Conservation (phyloP, 2,797 vertebrate species). For the Chloroceryle inda region DNA sequence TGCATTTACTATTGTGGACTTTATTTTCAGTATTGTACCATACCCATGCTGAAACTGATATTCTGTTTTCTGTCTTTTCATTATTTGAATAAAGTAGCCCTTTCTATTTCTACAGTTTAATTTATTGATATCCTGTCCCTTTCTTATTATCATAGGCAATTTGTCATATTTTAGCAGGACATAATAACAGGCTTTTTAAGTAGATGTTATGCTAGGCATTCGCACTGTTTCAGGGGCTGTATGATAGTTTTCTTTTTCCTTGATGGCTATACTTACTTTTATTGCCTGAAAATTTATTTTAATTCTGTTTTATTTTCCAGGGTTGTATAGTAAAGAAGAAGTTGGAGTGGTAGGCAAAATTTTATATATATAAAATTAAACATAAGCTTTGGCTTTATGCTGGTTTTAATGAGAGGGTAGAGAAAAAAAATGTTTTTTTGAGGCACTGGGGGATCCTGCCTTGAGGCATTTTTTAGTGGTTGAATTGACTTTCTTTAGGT, state of each 20-base stretch:
- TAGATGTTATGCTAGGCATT: conserved; percentile 12
- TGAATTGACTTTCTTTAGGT: conserved; percentile 50
- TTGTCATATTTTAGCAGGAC: conserved; percentile 43
- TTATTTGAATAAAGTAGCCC: not conserved
- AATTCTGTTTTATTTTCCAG: conserved; percentile 54
- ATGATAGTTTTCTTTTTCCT: conserved; percentile 18
- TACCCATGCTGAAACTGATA: not conserved
- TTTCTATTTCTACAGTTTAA: conserved; percentile 21
- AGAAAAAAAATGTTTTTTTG: not conserved
- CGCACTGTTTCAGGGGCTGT: conserved; percentile 16
- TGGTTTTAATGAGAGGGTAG: conserved; percentile 31
- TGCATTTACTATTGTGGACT: not conserved
- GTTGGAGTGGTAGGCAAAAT: not conserved
- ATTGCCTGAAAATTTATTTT: conserved; percentile 18
- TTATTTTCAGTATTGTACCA: not conserved
- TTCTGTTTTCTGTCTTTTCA: not conserved
- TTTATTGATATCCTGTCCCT: conserved; percentile 2
- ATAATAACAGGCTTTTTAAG: conserved; percentile 16
- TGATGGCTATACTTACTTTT: conserved; percentile 25
- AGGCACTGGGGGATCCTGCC: conserved; percentile 19
- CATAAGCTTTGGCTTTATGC: conserved; percentile 17
- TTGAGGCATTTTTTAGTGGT: conserved; percentile 24
- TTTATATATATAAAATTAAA: conserved; percentile 23
- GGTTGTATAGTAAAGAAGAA: not conserved
- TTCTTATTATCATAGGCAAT: conserved; percentile 25